Evolutionary conservation across 2,888 invertebrate species (phyloP), one percentile per base, ranked within the genome.

Genomic region (Dasypolia templi): DNA sequence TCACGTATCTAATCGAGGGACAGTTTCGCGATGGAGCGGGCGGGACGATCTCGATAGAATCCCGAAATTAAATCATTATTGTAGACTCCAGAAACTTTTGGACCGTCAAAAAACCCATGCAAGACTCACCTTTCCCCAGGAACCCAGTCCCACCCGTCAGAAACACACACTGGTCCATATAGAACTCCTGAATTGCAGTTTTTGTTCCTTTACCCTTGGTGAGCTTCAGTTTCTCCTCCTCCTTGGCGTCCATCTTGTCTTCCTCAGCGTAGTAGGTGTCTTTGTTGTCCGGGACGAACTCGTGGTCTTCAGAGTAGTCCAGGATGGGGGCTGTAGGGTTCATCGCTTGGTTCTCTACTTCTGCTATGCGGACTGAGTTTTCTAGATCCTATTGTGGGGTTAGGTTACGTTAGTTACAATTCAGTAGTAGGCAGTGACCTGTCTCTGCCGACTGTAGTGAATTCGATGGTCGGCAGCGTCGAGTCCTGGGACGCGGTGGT

Each of bases 221-320:
- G 2, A 95, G 89, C 11, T 91, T 87, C 73, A 94, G 94, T 84
- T 96, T 95, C 79, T 96, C 94, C 4, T 94, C 94, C 58, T 96
- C 96, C 72, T 92, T 94, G 0, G 96, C 95, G 64, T 96, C 96
- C 0, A 92, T 88, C 35, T 94, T 91, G 77, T 95, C 95, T 70
- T 94, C 95, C n/a, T 95, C 94, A 0, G 94, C 93, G 85, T 97
- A 97, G 82, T 96, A 96, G 19, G 95, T 93, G 81, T 97, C 88
- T 82, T 95, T 91, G 78, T 93, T 92, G 55, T 96, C 95, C 0
- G 97, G 96, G 0, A 95, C 93, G 88, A 97, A 97, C 82, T 95
- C 95, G 79, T 96, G 95, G 89, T 97, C 96, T 83, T 97, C 97
- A 0, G 96, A 94, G 84, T 90, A 96, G 88, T 97, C 96, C 59